Evolutionary conservation across 2,113 vertebrate species (phyloP).

Genomic region (Onychostoma macrolepis): DNA sequence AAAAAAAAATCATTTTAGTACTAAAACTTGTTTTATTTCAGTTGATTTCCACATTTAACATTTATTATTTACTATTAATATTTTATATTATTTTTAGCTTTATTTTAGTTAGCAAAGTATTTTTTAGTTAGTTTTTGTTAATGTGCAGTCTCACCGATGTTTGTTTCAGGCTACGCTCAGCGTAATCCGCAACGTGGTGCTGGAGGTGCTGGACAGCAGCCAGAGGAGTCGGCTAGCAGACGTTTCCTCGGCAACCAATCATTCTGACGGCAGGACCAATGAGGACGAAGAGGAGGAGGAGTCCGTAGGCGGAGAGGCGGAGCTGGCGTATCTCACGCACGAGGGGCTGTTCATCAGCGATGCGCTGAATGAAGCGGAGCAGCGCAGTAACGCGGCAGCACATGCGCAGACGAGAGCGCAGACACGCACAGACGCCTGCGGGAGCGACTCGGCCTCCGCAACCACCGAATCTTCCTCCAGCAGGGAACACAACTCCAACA

Average conservation of each 20-base stretch:
- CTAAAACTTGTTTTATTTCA: too few species aligned
- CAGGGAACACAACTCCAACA: constrained; percentile 78
- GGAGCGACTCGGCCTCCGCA: constrained; percentile 81
- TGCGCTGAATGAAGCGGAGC: constrained; percentile 81
- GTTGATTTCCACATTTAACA: too few species aligned
- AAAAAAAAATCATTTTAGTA: too few species aligned
- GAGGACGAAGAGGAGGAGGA: constrained; percentile 22
- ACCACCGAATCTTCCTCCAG: constrained; percentile 82
- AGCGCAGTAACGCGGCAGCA: constrained; percentile 53
- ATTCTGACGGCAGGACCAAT: constrained; percentile 59
- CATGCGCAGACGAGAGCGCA: constrained; percentile 58
- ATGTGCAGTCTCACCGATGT: not conserved
- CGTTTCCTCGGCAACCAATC: constrained; percentile 68
- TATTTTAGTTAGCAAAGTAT: too few species aligned
- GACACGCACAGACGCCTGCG: constrained; percentile 72
- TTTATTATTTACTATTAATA: too few species aligned
- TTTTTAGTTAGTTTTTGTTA: not conserved
- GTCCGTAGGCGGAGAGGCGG: constrained; percentile 72
- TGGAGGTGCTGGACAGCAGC: constrained; percentile 89
- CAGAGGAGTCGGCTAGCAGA: constrained; percentile 81
- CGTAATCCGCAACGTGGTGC: constrained; percentile 86
- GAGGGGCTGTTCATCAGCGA: constrained; percentile 97
- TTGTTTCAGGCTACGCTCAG: constrained; percentile 82
- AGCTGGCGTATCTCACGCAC: constrained; percentile 94
- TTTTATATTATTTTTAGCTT: too few species aligned